Conservation (phyloP, 2,888 invertebrate species). For the Cheilosia vulpina region DNA sequence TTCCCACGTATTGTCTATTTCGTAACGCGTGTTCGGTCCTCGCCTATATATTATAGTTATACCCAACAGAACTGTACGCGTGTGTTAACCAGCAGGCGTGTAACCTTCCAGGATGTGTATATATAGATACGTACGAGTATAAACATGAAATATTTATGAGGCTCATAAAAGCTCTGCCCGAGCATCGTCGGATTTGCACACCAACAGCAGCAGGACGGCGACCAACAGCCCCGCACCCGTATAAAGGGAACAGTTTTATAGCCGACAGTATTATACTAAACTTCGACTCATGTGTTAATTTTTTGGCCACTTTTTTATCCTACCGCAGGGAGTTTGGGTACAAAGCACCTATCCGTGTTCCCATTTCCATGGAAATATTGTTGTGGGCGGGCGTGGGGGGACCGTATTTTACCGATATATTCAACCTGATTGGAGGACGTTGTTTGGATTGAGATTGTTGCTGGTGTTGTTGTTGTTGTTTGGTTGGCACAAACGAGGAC, state of each 20-base stretch:
- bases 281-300: conserved; percentile 69
- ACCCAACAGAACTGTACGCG: neutral
- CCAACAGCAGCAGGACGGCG: conserved; percentile 13
- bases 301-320: conserved; percentile 72
- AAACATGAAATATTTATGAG: conserved; percentile 71
- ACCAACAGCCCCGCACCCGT: conserved; percentile 26
- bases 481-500: neutral
- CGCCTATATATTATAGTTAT: neutral
- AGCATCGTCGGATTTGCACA: conserved; percentile 66
- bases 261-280: conserved; percentile 50
- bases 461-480: neutral
- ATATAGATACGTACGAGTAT: neutral
- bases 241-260: conserved; percentile 59
- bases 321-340: conserved; percentile 55
- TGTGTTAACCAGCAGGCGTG: neutral
- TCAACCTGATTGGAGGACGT: conserved; percentile 46
- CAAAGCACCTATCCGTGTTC: conserved; percentile 45
- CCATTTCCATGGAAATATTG: conserved; percentile 31
- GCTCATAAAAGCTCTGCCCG: conserved; percentile 61
- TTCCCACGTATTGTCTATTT: conserved; percentile 30
- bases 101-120: neutral
- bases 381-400: neutral
- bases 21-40: neutral
- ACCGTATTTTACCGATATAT: conserved; percentile 35
- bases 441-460: conserved; percentile 23